phyloP scores from a whole-genome alignment of 1,140 invertebrate species.

The Lepidurus packardi region DNA sequence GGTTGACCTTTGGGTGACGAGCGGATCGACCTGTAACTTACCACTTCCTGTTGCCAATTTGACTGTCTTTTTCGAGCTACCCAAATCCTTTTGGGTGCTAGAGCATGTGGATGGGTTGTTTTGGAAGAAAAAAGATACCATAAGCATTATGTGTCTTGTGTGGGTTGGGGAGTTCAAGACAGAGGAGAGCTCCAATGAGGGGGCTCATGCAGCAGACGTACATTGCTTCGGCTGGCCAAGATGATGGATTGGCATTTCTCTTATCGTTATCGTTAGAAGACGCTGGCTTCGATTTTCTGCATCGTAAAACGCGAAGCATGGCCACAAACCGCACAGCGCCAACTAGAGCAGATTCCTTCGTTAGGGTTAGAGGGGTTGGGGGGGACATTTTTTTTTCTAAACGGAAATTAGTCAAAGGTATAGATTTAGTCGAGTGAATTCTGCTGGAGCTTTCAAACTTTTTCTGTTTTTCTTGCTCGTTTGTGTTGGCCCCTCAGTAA shows the following conservation, averaged over 20 bases:
- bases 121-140: neutral
- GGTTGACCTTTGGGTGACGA: conserved; percentile 8
- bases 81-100: neutral
- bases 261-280: conserved; percentile 16
- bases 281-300: neutral
- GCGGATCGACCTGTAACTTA: conserved; percentile 7
- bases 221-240: neutral
- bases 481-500: no score
- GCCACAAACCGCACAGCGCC: no score
- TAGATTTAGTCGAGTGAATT: no score
- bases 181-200: neutral
- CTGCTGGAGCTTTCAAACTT: no score
- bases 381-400: no score
- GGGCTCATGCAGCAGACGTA: neutral
- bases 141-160: neutral
- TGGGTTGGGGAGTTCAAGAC: neutral
- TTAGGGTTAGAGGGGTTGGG: no score
- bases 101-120: neutral
- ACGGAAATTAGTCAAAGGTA: no score
- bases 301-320: neutral
- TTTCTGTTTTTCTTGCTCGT: no score
- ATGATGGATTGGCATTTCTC: conserved; percentile 2
- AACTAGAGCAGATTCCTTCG: no score
- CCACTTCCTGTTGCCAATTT: conserved; percentile 11
- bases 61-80: neutral